Base-by-base conservation (phyloP, 2,797 vertebrate genomes). In the Yasuhikotakia modesta region DNA sequence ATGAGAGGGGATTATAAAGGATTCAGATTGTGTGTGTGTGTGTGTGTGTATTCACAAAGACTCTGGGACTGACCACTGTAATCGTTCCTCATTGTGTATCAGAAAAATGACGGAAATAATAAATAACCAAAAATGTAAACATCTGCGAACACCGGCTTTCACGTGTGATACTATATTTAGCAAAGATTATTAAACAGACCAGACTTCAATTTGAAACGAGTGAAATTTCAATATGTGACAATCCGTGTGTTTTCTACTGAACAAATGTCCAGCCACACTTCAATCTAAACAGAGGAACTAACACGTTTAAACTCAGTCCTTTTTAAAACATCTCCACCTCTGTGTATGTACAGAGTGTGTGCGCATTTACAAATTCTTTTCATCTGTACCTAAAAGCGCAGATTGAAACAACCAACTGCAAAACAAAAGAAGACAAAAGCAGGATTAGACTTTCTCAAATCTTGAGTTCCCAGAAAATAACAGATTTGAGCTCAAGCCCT, bases 361-460 rank as follows among this genome's bases (percentile, higher is more conserved):
- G 45, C 65, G 6, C 64, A 48, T 76, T 76, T 14, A 8, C 32
- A 24, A 53, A 43, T 55, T 73, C 53, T 72, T 53, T 70, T 79
- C 74, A 78, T 79, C 79, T 72, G 72, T 67, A 50, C 27, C 65
- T 61, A 74, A 82, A 68, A 77, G 10, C 64, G 61, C 64, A 53
- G 76, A 73, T 52, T 73, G 66, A 68, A 72, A 45, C 67, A 70
- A 14, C 48, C 27, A 30, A 70, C 68, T 27, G 35, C 68, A 30
- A 64, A 70, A 76, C 70, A 76, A 72, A 79, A 17, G 16, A 75
- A n/a, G 43, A 76, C 58, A 84, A 82, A 79, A 55, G 68, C 58
- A 46, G 45, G 77, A 82, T 82, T 82, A 80, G 75, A 61, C 75
- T 79, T 72, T 24, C 58, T 46, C 68, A 71, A 73, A 70, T 77